Conservation (phyloP, 92 coral and sea anemone genomes). For the Porites rus region DNA sequence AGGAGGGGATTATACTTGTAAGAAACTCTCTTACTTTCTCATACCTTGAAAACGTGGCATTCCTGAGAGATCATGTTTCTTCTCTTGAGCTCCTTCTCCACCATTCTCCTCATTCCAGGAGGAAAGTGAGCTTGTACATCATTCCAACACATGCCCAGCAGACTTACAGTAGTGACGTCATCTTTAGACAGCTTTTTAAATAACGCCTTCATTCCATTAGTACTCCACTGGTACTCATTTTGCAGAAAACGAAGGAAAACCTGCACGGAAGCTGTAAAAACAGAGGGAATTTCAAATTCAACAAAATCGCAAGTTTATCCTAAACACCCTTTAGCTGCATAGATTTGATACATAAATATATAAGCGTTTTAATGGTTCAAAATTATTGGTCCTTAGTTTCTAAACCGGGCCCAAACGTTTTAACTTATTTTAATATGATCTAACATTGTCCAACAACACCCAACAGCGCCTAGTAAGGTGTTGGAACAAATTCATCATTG, state of each 20-base stretch:
- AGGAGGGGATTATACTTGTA: too few species aligned
- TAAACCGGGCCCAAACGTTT: too few species aligned
- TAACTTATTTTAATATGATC: too few species aligned
- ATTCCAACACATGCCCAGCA: conserved; percentile 72
- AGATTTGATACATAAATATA: too few species aligned
- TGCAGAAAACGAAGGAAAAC: conserved; percentile 61
- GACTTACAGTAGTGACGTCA: conserved; percentile 72
- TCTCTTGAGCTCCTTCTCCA: conserved; percentile 64
- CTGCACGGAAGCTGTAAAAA: conserved; percentile 45
- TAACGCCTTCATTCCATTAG: conserved; percentile 27
- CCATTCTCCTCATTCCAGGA: conserved; percentile 47
- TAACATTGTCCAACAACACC: too few species aligned
- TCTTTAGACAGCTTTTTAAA: conserved; percentile 38
- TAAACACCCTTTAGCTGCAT: too few species aligned
- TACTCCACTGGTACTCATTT: conserved; percentile 54
- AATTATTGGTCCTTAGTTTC: too few species aligned
- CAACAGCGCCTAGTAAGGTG: too few species aligned
- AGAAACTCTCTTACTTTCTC: too few species aligned
- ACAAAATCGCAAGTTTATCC: too few species aligned
- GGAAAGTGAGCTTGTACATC: conserved; percentile 49
- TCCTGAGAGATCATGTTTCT: conserved; percentile 49
- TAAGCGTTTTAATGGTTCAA: too few species aligned
- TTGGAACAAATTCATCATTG: too few species aligned
- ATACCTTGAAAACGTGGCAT: not conserved
- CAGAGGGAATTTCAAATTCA: not conserved